phyloP scores from a whole-genome alignment of 2,797 vertebrate species.

The Labroides dimidiatus region DNA sequence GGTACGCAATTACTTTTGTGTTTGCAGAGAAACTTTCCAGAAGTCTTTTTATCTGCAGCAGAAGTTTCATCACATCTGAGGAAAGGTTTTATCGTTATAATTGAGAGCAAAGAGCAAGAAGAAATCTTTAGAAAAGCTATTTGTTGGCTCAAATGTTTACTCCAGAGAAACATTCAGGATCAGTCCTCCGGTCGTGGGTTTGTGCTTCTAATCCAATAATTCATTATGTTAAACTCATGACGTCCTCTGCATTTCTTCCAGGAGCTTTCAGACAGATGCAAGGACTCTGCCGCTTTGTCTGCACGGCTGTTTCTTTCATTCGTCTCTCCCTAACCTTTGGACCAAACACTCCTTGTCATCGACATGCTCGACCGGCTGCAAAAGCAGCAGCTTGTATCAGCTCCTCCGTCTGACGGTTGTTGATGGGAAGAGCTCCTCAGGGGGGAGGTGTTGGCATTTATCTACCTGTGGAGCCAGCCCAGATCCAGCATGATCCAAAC shows the following conservation, averaged over 20 bases:
- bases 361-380: conserved; percentile 10
- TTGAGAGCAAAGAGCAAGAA: conserved; percentile 56
- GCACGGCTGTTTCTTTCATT: conserved; percentile 1
- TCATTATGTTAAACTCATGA: no score
- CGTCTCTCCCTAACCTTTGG: conserved; percentile 11
- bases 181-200: background rate
- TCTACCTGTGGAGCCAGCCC: conserved; percentile 61
- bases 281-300: background rate
- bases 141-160: conserved; percentile 33
- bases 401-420: conserved; percentile 61
- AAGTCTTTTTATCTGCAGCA: conserved; percentile 35
- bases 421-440: conserved; percentile 62
- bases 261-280: background rate
- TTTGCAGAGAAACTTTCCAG: conserved; percentile 19
- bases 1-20: conserved; percentile 34
- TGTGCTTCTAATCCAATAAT: no score
- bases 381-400: conserved; percentile 30
- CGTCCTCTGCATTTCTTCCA: background rate
- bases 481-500: background rate
- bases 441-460: conserved; percentile 62
- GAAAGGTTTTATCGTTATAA: conserved; percentile 39
- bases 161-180: conserved; percentile 5
- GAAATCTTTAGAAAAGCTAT: background rate
- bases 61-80: conserved; percentile 33
- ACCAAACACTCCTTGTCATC: background rate